Percentiles rank a stretch among this genome's conserved stretches.
Conservation (phyloP, 2,113 vertebrate species). For the Gymnarchus niloticus region DNA sequence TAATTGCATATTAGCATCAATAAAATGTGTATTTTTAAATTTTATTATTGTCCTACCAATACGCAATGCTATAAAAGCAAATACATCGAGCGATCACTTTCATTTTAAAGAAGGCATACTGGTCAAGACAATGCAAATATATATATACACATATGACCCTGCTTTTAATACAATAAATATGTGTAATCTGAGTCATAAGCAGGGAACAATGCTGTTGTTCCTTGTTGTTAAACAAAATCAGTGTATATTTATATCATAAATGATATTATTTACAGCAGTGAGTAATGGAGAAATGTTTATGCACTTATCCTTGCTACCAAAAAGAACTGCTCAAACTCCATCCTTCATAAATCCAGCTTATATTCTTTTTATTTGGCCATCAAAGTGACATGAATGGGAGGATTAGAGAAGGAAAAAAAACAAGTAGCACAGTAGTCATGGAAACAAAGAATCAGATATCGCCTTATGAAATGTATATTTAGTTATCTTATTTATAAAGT, state of each 20-base stretch:
- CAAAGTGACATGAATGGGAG: constrained; percentile 9
- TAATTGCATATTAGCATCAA: background rate
- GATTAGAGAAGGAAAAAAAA: background rate
- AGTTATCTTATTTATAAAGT: constrained; percentile 4
- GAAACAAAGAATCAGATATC: constrained; percentile 12
- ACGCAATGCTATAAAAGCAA: too few relatives aligned
- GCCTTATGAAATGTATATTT: background rate
- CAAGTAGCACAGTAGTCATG: background rate
- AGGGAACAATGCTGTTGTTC: background rate
- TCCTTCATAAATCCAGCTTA: constrained; percentile 9
- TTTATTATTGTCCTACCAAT: too few relatives aligned
- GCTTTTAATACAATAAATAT: background rate
- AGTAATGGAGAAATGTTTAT: background rate
- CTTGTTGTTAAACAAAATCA: background rate
- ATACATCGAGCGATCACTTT: too few relatives aligned
- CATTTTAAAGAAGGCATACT: too few relatives aligned
- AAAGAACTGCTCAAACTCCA: background rate
- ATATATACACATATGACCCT: too few relatives aligned
- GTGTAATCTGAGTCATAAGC: background rate
- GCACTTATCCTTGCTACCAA: background rate
- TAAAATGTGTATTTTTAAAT: too few relatives aligned
- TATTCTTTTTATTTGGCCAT: background rate
- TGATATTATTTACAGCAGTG: constrained; percentile 68
- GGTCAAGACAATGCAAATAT: too few relatives aligned
- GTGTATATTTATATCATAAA: constrained; percentile 55